Percentiles rank a stretch among this genome's conserved stretches.
phyloP scores from a whole-genome alignment of 2,113 vertebrate genomes.

The Pedionomus torquatus region DNA sequence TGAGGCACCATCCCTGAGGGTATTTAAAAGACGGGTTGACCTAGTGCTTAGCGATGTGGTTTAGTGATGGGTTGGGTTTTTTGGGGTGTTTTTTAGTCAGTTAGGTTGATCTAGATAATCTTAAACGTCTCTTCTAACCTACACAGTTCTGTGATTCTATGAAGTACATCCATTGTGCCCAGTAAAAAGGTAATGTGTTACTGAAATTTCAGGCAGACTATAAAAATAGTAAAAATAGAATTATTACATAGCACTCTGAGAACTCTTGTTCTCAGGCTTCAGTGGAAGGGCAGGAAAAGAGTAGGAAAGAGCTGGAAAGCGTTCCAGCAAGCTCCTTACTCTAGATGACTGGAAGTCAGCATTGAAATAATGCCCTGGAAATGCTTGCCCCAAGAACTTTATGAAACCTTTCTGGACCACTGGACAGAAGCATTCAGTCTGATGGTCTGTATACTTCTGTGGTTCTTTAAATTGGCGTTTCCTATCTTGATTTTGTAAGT shows the following conservation, averaged over 20 bases:
- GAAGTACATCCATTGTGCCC: not conserved
- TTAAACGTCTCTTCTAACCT: too few relatives aligned
- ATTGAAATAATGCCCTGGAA: not conserved
- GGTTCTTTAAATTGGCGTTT: not conserved
- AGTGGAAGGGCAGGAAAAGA: too few relatives aligned
- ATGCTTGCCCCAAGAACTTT: fast-evolving
- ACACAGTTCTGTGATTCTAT: too few relatives aligned
- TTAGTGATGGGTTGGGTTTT: too few relatives aligned
- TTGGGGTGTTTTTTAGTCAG: too few relatives aligned
- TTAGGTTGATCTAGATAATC: too few relatives aligned
- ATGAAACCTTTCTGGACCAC: not conserved
- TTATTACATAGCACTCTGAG: fast-evolving
- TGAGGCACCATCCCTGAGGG: too few relatives aligned
- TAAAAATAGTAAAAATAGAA: not conserved
- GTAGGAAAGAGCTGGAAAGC: not conserved
- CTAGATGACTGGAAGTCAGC: not conserved
- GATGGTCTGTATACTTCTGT: not conserved
- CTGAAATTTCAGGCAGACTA: not conserved
- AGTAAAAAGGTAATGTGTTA: not conserved
- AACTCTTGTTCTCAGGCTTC: not conserved
- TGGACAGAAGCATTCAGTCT: fast-evolving
- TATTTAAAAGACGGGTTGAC: too few relatives aligned
- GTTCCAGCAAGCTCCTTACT: not conserved
- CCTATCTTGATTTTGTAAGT: not conserved
- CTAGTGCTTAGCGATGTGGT: too few relatives aligned